Conservation (phyloP, 2,113 vertebrate species). For the Ploceus nigricollis region DNA sequence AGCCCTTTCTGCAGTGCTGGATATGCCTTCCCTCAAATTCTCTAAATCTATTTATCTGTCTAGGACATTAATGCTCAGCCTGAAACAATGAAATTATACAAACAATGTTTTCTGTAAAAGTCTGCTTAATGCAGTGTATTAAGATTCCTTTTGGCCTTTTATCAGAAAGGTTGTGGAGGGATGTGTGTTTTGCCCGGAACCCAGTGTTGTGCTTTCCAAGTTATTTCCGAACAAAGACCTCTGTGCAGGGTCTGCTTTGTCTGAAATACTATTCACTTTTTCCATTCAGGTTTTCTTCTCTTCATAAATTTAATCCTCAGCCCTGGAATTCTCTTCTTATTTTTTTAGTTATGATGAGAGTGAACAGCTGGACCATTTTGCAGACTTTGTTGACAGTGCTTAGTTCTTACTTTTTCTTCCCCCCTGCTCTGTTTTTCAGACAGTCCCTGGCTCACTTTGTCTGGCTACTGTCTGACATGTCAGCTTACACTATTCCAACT, state of each 20-base stretch:
- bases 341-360: slow-evolving; percentile 60
- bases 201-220: background rate
- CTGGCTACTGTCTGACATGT: slow-evolving; percentile 81
- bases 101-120: background rate
- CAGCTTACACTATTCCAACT: slow-evolving; percentile 61
- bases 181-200: background rate
- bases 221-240: slow-evolving; percentile 5
- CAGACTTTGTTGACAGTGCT: slow-evolving; percentile 61
- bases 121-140: background rate
- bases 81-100: background rate
- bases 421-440: slow-evolving; percentile 32
- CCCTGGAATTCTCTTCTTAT: slow-evolving; percentile 42
- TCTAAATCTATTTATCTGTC: slow-evolving; percentile 15
- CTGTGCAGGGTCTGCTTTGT: background rate
- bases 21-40: slow-evolving; percentile 7
- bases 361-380: slow-evolving; percentile 68
- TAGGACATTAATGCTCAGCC: background rate
- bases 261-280: slow-evolving; percentile 29
- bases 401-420: slow-evolving; percentile 24
- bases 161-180: background rate
- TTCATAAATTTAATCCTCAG: slow-evolving; percentile 53
- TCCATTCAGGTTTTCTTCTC: slow-evolving; percentile 29
- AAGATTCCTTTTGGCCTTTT: slow-evolving; percentile 6
- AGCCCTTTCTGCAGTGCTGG: background rate
- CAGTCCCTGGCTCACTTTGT: slow-evolving; percentile 67